phyloP scores from a whole-genome alignment of 2,113 vertebrate species.

The Vidua chalybeata region DNA sequence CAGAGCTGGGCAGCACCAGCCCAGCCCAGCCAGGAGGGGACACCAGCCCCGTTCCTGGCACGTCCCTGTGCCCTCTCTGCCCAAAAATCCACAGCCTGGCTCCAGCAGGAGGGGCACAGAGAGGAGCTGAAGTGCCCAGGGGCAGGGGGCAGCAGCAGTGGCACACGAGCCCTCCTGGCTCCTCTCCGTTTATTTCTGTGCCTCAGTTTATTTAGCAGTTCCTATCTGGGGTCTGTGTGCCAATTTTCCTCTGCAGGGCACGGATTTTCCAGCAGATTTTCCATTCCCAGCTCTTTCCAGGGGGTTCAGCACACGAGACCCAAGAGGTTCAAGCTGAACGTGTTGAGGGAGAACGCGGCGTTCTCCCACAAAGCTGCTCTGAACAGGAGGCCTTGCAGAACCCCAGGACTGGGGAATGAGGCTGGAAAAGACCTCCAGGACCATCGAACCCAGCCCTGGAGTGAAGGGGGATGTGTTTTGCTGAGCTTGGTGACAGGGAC shows the following conservation, averaged over 20 bases:
- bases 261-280: neutral
- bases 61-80: neutral
- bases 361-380: neutral
- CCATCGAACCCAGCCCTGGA: neutral
- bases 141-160: neutral
- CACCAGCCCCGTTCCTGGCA: neutral
- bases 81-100: neutral
- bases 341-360: fast-evolving
- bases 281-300: neutral
- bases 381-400: neutral
- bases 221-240: neutral
- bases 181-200: neutral
- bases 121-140: neutral
- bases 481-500: neutral
- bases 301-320: neutral
- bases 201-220: neutral
- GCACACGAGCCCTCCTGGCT: neutral
- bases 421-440: neutral
- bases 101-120: neutral
- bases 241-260: neutral
- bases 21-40: fast-evolving
- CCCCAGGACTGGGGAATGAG: fast-evolving
- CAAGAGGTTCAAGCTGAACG: fast-evolving
- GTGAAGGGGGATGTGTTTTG: neutral
- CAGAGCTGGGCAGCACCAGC: neutral